Percentiles rank a stretch among this genome's conserved stretches.
Evolutionary conservation across 2,888 invertebrate genomes (phyloP).

Genomic region (Drosophila recens): DNA sequence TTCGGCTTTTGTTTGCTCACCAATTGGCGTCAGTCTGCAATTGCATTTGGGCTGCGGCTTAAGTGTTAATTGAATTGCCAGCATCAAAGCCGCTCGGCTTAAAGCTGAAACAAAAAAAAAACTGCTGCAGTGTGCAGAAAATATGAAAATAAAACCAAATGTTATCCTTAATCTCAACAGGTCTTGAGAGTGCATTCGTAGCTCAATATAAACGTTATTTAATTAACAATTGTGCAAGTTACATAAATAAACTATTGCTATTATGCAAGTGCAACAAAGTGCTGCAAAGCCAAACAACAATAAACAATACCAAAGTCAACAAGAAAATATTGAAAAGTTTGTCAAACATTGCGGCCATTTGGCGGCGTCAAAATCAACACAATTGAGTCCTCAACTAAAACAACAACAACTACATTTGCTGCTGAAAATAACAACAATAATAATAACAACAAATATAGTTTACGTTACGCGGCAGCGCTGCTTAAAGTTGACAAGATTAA

Average conservation of each 20-base stretch:
- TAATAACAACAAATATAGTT: constrained; percentile 55
- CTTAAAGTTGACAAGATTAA: constrained; percentile 83
- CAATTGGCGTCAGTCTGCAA: constrained; percentile 68
- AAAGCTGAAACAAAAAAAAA: constrained; percentile 15
- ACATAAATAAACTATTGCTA: constrained; percentile 27
- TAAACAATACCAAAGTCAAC: constrained; percentile 51
- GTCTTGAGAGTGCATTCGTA: constrained; percentile 39
- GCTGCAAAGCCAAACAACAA: constrained; percentile 24
- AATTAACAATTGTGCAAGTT: constrained; percentile 13
- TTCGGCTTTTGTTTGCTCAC: constrained; percentile 64
- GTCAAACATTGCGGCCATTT: constrained; percentile 55
- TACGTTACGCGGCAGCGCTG: constrained; percentile 65
- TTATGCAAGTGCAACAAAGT: constrained; percentile 69
- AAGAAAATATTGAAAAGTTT: constrained; percentile 33
- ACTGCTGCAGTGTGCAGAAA: constrained; percentile 1
- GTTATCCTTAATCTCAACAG: constrained; percentile 21
- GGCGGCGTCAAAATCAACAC: constrained; percentile 65
- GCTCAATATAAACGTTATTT: constrained; percentile 29
- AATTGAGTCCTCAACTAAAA: constrained; percentile 62
- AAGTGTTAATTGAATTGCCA: constrained; percentile 72
- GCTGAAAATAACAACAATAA: constrained; percentile 24
- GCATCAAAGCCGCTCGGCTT: constrained; percentile 30
- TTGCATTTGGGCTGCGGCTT: constrained; percentile 65
- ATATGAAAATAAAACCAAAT: neutral
- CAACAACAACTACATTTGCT: constrained; percentile 26